A percentile compares a stretch with the other conserved stretches of the same genome.
These are phyloP conservation scores for Carabus problematicus DNA, from an alignment of 2,888 invertebrate species.

Conservation along the genomic window DNA sequence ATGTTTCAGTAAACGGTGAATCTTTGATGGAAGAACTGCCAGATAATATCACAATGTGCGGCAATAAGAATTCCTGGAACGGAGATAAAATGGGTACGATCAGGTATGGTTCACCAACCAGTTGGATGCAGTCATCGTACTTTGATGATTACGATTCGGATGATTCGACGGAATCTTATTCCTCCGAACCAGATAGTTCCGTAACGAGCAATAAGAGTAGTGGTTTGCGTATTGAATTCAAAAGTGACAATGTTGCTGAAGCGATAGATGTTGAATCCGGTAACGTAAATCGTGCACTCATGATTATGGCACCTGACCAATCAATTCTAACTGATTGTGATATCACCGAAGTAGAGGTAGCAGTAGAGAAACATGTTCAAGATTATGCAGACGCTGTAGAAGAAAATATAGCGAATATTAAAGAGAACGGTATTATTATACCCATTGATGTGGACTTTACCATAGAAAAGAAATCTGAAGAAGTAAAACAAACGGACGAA, in stretches of 20 bases:
- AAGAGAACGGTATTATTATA: constrained; percentile 55
- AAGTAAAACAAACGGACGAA: constrained; percentile 47
- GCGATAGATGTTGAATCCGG: constrained; percentile 70
- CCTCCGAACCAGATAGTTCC: constrained; percentile 60
- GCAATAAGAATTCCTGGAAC: constrained; percentile 59
- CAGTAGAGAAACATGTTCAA: constrained; percentile 56
- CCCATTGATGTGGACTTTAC: constrained; percentile 49
- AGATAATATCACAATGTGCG: constrained; percentile 69
- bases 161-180: constrained; percentile 61
- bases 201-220: constrained; percentile 61
- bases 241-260: constrained; percentile 84
- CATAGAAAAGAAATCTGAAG: constrained; percentile 45
- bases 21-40: constrained; percentile 66
- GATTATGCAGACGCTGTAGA: constrained; percentile 55
- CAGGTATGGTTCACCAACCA: constrained; percentile 65
- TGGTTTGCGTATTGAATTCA: constrained; percentile 81
- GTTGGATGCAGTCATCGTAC: constrained; percentile 58
- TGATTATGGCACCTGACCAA: constrained; percentile 52
- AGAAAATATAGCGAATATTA: constrained; percentile 54
- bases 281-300: constrained; percentile 18
- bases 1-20: constrained; percentile 58
- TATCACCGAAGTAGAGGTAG: constrained; percentile 60
- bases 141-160: constrained; percentile 61
- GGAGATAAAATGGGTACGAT: constrained; percentile 57
- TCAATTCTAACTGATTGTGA: constrained; percentile 57